phyloP scores from a whole-genome alignment of 2,797 vertebrate genomes.

The Myiothlypis coronata region DNA sequence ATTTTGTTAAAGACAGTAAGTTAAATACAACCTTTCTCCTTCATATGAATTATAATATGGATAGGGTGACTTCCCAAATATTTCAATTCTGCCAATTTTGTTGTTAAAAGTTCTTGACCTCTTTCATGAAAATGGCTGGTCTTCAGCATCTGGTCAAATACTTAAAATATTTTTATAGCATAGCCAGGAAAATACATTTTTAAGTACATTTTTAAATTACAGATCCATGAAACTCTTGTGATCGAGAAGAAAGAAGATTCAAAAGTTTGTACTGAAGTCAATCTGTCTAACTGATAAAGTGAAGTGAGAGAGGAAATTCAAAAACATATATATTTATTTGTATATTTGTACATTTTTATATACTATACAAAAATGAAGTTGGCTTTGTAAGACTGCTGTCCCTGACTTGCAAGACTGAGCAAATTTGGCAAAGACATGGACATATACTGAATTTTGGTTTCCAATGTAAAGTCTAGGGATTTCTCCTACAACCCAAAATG shows the following conservation, averaged over 20 bases:
- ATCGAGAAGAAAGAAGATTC: not conserved
- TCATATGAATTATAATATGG: not conserved
- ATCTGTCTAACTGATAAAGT: not conserved
- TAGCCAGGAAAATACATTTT: slow-evolving; percentile 10
- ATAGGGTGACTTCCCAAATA: not conserved
- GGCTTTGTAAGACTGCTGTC: not conserved
- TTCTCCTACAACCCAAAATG: not conserved
- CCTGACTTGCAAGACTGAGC: not conserved
- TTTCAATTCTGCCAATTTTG: not conserved
- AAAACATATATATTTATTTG: not conserved
- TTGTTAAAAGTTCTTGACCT: not conserved
- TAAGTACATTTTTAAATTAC: not conserved
- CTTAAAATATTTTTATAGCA: not conserved
- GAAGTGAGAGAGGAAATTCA: not conserved
- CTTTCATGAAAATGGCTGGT: not conserved
- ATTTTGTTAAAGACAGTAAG: not conserved
- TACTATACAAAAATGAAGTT: not conserved
- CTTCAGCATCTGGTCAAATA: slow-evolving; percentile 2
- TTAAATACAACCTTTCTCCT: not conserved
- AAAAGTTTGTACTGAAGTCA: not conserved
- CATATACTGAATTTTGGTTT: not conserved
- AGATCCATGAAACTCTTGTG: not conserved
- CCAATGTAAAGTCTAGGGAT: not conserved
- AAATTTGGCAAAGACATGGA: not conserved
- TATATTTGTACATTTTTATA: not conserved